Percentiles rank a stretch among this genome's conserved stretches.
Conservation (phyloP, 1,140 invertebrate species). For the Choristoneura fumiferana region DNA sequence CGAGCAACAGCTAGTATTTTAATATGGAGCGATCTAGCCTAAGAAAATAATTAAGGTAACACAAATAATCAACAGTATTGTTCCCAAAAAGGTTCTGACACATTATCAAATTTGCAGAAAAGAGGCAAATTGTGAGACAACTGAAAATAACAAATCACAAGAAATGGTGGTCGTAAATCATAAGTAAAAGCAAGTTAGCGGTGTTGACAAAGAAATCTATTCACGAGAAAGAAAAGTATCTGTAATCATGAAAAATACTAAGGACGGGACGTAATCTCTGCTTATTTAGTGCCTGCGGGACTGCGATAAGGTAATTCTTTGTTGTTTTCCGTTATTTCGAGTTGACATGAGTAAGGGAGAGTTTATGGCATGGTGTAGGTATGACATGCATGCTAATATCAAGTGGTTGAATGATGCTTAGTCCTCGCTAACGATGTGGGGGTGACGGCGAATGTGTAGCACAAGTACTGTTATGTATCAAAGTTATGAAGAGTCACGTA, state of each 20-base stretch:
- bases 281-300: slow-evolving; percentile 3
- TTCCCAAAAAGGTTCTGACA: too few relatives aligned
- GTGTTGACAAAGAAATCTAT: not conserved
- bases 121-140: not conserved
- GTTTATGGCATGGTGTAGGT: not conserved
- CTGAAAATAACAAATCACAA: not conserved
- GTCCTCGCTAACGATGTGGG: slow-evolving; percentile 10
- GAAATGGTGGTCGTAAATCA: not conserved
- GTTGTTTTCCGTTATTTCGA: slow-evolving; percentile 2
- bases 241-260: not conserved
- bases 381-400: not conserved
- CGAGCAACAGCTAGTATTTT: too few relatives aligned
- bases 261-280: not conserved
- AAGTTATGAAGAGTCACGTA: slow-evolving; percentile 4
- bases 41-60: too few relatives aligned
- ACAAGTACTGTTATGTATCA: not conserved
- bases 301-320: not conserved
- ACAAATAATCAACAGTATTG: too few relatives aligned
- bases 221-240: not conserved
- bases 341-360: not conserved
- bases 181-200: not conserved
- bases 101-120: not conserved
- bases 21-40: too few relatives aligned
- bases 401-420: slow-evolving; percentile 16
- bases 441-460: not conserved